Base-by-base conservation (phyloP, 2,113 vertebrate species). In the Thamnophis sirtalis region DNA sequence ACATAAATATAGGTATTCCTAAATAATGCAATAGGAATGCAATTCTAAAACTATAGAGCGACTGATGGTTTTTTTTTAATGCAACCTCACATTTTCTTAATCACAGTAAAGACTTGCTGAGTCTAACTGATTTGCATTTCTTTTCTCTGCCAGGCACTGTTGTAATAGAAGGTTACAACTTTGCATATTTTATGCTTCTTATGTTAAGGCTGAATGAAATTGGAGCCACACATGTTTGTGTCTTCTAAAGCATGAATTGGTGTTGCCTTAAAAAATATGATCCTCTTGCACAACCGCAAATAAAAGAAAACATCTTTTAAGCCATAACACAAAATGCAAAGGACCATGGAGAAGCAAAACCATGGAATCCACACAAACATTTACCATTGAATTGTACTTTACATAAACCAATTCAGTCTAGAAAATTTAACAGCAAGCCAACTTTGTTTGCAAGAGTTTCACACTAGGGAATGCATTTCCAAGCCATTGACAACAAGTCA, bases 231-330 rank as follows among this genome's bases (percentile, higher is more conserved):
- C 56, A 86, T 92, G 95, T 94, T 93, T 85, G 90, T 96, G 33
- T 80, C 96, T 84, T 87, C 28, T 89, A 89, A 96, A 94, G 85
- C 3, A 54, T 48, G 89, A 17, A 63, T 90, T 96, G 0, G 60
- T 92, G 89, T 56, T 93, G 91, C 88, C 92, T 93, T 95, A 93
- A 95, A 94, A 58, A 93, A 84, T 92, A 93, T 86, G 38, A 43
- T 92, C 43, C 55, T 94, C 90, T 88, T 92, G 94, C 92, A 88
- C 86, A 87, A 73, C 38, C 3, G 17, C 73, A 55, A 88, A 55
- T 55, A 56, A 54, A 87, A 43, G n/a, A 54, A 55, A 38, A 92
- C 94, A 94, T 95, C 93, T 96, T 96, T 94, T 89, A 84, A 92
- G 90, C 38, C 88, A 86, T 93, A 93, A 95, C n/a, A 91, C 15